Conservation (phyloP, 64 coral and sea anemone species). For the Montipora efflorescens region DNA sequence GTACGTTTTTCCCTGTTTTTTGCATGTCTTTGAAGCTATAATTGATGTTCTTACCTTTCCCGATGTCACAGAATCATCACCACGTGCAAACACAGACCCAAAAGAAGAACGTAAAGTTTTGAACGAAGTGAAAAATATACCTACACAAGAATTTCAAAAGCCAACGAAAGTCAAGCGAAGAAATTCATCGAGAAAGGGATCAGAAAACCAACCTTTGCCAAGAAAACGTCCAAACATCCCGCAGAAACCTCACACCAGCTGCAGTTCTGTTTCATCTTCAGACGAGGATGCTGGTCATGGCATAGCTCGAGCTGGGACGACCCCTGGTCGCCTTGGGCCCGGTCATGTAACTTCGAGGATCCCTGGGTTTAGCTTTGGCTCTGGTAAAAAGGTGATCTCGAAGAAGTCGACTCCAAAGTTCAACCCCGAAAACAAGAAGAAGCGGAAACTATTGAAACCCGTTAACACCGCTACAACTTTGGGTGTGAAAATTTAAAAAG, state of each 20-base stretch:
- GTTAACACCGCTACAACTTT: slow-evolving; percentile 17
- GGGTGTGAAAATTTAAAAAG: neutral
- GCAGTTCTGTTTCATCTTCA: slow-evolving; percentile 22
- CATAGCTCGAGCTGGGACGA: neutral
- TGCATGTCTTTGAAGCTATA: too few species aligned
- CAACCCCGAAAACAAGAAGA: slow-evolving; percentile 22
- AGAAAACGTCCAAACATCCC: neutral
- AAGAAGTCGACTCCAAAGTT: slow-evolving; percentile 3
- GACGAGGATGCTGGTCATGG: neutral
- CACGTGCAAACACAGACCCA: neutral
- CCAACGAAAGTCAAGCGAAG: neutral
- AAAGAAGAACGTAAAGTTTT: neutral
- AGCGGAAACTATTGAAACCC: slow-evolving; percentile 18
- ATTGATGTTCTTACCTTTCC: too few species aligned
- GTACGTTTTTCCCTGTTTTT: too few species aligned
- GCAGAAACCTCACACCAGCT: slow-evolving; percentile 4
- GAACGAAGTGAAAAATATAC: slow-evolving; percentile 17
- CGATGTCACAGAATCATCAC: neutral
- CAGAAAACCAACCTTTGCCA: slow-evolving; percentile 1
- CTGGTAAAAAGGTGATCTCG: neutral
- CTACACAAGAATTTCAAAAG: neutral
- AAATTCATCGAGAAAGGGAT: slow-evolving; percentile 1
- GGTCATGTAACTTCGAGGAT: neutral
- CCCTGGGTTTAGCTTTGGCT: slow-evolving; percentile 31
- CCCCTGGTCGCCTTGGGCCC: neutral